phyloP scores from a whole-genome alignment of 2,888 invertebrate genomes.

The Apodemia duryi region DNA sequence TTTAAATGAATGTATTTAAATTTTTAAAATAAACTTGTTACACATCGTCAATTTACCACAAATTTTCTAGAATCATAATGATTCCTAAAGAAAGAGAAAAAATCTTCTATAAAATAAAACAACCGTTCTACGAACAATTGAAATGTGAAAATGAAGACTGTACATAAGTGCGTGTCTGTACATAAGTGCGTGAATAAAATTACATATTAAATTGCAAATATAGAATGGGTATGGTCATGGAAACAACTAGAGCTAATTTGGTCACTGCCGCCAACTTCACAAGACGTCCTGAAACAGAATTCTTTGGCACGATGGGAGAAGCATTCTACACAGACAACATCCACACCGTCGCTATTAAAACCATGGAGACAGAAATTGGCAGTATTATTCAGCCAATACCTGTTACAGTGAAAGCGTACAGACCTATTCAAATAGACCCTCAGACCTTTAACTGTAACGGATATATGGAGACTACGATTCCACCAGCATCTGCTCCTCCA shows the following conservation, averaged over 20 bases:
- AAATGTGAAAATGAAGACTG: slow-evolving; percentile 42
- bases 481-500: slow-evolving; percentile 43
- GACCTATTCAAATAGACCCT: slow-evolving; percentile 49
- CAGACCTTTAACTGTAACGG: slow-evolving; percentile 49
- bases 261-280: slow-evolving; percentile 58
- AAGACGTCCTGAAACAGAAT: slow-evolving; percentile 48
- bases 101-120: neutral
- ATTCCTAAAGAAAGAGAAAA: neutral
- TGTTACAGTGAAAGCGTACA: slow-evolving; percentile 58
- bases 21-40: neutral
- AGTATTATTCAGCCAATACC: slow-evolving; percentile 65
- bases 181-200: slow-evolving; percentile 42
- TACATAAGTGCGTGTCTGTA: no score
- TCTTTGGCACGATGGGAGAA: slow-evolving; percentile 61
- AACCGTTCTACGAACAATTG: neutral
- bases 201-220: slow-evolving; percentile 44
- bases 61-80: neutral
- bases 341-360: slow-evolving; percentile 64
- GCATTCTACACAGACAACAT: slow-evolving; percentile 54
- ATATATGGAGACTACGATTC: slow-evolving; percentile 39
- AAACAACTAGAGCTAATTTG: slow-evolving; percentile 67
- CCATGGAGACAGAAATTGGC: slow-evolving; percentile 67
- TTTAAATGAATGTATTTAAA: no score
- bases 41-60: neutral
- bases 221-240: slow-evolving; percentile 78